Evolutionary conservation across 2,888 invertebrate species (phyloP).

Genomic region (Mesodorylaimus sp.): DNA sequence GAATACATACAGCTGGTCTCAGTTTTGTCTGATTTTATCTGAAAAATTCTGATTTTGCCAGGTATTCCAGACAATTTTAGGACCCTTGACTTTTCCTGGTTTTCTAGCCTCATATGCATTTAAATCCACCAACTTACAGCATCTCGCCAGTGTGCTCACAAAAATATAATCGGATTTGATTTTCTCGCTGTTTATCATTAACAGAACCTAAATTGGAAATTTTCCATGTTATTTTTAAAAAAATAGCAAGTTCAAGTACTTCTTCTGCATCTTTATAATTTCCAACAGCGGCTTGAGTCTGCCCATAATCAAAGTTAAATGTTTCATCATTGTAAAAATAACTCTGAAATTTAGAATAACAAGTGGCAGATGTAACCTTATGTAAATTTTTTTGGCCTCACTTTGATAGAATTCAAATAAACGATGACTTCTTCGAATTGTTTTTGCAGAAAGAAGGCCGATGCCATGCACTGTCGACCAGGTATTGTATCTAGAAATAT

Average conservation of each 20-base stretch:
- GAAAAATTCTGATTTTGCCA: too few species aligned
- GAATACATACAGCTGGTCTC: too few species aligned
- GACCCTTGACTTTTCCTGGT: too few species aligned
- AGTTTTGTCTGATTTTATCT: too few species aligned
- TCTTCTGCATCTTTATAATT: conserved; percentile 89
- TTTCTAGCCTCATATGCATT: not conserved
- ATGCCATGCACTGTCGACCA: conserved; percentile 90
- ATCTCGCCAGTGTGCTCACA: conserved; percentile 65
- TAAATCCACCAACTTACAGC: conserved; percentile 41
- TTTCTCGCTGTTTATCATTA: conserved; percentile 58
- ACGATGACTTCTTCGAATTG: conserved; percentile 91
- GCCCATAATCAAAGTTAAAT: conserved; percentile 68
- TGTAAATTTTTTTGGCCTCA: not conserved
- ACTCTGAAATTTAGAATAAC: conserved; percentile 39
- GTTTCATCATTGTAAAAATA: conserved; percentile 74
- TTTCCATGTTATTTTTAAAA: not conserved
- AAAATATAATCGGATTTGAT: conserved; percentile 65
- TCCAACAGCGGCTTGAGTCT: conserved; percentile 72
- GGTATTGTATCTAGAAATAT: conserved; percentile 58
- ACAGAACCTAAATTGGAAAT: conserved; percentile 1
- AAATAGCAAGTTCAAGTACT: conserved; percentile 16
- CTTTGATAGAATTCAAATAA: conserved; percentile 82
- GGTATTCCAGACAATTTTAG: too few species aligned
- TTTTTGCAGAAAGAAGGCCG: conserved; percentile 75
- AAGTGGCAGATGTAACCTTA: not conserved